Percentiles rank a stretch among this genome's conserved stretches.
These are phyloP conservation scores for Caloenas nicobarica DNA, from an alignment of 2,113 vertebrate species.

Conservation along the genomic window DNA sequence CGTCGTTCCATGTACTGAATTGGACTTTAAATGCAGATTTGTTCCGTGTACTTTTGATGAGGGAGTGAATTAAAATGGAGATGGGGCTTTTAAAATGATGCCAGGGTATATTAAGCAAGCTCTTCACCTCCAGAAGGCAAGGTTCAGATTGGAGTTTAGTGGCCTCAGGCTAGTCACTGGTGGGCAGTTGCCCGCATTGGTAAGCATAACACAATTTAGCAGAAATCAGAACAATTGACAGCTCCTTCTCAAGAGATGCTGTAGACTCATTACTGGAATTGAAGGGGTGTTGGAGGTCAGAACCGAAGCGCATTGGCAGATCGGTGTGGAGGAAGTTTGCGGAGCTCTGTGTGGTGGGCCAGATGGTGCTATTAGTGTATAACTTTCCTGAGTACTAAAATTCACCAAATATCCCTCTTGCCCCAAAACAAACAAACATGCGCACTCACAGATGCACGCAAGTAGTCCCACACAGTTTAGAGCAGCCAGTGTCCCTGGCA, in stretches of 20 bases:
- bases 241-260: slow-evolving; percentile 59
- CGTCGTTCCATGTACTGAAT: background rate
- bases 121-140: background rate
- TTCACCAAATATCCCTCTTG: slow-evolving; percentile 45
- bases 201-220: slow-evolving; percentile 41
- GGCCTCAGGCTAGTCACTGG: background rate
- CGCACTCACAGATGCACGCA: background rate
- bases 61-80: background rate
- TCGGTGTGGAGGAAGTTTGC: slow-evolving; percentile 45
- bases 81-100: background rate
- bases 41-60: background rate
- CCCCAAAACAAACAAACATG: slow-evolving; percentile 34
- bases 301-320: slow-evolving; percentile 61
- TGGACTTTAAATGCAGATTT: background rate
- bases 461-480: slow-evolving; percentile 47
- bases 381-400: slow-evolving; percentile 43
- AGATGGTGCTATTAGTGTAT: slow-evolving; percentile 66
- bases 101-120: slow-evolving; percentile 1
- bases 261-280: slow-evolving; percentile 68
- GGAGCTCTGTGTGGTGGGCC: slow-evolving; percentile 28
- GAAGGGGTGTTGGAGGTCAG: slow-evolving; percentile 69
- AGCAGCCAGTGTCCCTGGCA: slow-evolving; percentile 48
- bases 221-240: slow-evolving; percentile 63
- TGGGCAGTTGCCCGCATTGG: slow-evolving; percentile 15
- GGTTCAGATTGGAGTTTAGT: slow-evolving; percentile 17